A percentile compares a stretch with the other conserved stretches of the same genome.
Evolutionary conservation across 1,140 invertebrate species (phyloP).

Genomic region (Zelostemma sp.): DNA sequence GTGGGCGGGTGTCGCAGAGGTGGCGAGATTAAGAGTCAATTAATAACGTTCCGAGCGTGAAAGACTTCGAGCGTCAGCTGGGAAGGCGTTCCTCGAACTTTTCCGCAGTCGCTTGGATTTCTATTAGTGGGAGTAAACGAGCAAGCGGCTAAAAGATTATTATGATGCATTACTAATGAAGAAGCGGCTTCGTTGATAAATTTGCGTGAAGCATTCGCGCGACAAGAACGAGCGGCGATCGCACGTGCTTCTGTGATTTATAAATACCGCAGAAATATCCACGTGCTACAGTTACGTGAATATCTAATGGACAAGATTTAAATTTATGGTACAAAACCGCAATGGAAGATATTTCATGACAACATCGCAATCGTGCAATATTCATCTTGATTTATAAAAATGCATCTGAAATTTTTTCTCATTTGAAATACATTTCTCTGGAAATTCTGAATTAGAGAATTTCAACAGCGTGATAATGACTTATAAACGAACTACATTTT

Average conservation of each 20-base stretch:
- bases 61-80: conserved; percentile 20
- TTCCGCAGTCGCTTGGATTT: conserved; percentile 36
- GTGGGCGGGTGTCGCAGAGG: conserved; percentile 30
- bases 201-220: not conserved
- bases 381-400: not conserved
- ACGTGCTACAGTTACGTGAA: conserved; percentile 5
- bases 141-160: conserved; percentile 39
- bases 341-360: not conserved
- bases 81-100: conserved; percentile 25
- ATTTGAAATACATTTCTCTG: not conserved
- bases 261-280: conserved; percentile 25
- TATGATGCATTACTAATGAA: conserved; percentile 49
- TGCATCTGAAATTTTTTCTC: not conserved
- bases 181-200: conserved; percentile 20
- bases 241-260: conserved; percentile 36
- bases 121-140: conserved; percentile 36
- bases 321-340: not conserved
- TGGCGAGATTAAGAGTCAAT: conserved; percentile 44
- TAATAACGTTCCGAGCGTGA: conserved; percentile 33
- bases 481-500: no score
- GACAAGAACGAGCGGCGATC: conserved; percentile 16
- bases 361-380: not conserved
- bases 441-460: no score
- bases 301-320: conserved; percentile 25
- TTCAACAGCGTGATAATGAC: no score